Base-by-base conservation (phyloP, 2,888 invertebrate species). In the Loripinus fragilis region DNA sequence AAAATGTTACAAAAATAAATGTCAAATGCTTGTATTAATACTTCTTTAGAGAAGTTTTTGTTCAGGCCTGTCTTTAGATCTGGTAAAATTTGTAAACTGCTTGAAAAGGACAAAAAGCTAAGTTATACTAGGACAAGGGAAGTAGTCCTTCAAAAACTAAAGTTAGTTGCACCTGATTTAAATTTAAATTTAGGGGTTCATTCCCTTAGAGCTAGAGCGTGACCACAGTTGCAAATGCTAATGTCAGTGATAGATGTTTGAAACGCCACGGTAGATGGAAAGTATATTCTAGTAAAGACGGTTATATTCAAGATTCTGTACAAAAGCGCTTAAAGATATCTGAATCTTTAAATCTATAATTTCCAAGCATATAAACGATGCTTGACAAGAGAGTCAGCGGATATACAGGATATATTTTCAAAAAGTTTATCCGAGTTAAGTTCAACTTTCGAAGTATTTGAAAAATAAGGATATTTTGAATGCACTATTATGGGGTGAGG, bases 1-100 rank as follows among this genome's bases (percentile, higher is more conserved):
- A 38, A 15, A 25, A 83, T 85, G 80, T 73, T 80, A 38, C 48
- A 73, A 52, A 33, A 8, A 23, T 38, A 71, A 41, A 71, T 71
- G 20, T 25, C 23, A 10, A 38, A 41, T 41, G 60, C 38, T 41
- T 52, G n/a, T 1, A 55, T 60, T 17, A 20, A 30, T 20, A 38
- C 23, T n/a, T 20, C 48, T 17, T 71, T 60, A 2, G 38, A 71
- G n/a, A 50, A 35, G 30, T 71, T 30, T 41, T 41, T 67, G 41
- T 71, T 71, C 28, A 55, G 60, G 25, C 71, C 52, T n/a, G 42
- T 60, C 45, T 5, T 25, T 20, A 7, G 55, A 10, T 71, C 71
- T 55, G 1, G 38, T 7, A 25, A 3, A 20, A n/a, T 33, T 23
- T 64, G 60, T 66, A 50, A 38, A 20, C 30, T 74, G 25, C 20